Percentiles rank a stretch among this genome's conserved stretches.
Evolutionary conservation across 2,888 invertebrate genomes (phyloP).

Genomic region (Chrysina gloriosa): DNA sequence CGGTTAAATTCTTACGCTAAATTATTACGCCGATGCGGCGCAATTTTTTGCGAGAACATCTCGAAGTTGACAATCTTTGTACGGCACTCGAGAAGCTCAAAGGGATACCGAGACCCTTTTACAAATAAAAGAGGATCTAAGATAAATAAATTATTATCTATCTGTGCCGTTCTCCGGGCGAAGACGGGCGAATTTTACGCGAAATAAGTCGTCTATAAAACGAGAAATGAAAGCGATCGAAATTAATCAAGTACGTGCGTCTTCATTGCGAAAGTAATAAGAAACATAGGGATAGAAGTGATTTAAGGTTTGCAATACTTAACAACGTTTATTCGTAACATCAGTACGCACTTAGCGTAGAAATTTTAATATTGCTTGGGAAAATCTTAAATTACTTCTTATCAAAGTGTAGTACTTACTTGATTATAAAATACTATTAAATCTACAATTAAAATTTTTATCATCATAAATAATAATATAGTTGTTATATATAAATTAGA

Average conservation of each 20-base stretch:
- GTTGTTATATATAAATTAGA: slow-evolving; percentile 3
- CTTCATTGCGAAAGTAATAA: neutral
- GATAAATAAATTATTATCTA: slow-evolving; percentile 6
- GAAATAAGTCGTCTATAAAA: neutral
- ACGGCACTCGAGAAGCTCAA: slow-evolving; percentile 2
- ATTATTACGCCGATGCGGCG: neutral
- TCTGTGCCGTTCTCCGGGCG: neutral
- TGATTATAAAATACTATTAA: too few relatives aligned
- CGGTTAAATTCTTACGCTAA: slow-evolving; percentile 18
- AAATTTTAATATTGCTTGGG: too few relatives aligned
- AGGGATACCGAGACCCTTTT: neutral
- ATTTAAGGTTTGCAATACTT: too few relatives aligned
- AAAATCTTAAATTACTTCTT: neutral
- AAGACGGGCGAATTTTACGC: neutral
- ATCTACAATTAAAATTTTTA: neutral
- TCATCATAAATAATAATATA: neutral
- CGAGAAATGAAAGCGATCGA: neutral
- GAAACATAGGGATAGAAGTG: too few relatives aligned
- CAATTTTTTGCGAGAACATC: neutral
- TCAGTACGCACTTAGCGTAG: too few relatives aligned
- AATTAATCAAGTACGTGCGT: neutral
- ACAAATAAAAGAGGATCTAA: slow-evolving; percentile 21
- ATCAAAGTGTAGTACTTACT: too few relatives aligned
- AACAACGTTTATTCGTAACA: too few relatives aligned
- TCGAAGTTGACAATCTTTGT: slow-evolving; percentile 27